Evolutionary conservation across 2,113 vertebrate species (phyloP).

Genomic region (Centropus bengalensis): DNA sequence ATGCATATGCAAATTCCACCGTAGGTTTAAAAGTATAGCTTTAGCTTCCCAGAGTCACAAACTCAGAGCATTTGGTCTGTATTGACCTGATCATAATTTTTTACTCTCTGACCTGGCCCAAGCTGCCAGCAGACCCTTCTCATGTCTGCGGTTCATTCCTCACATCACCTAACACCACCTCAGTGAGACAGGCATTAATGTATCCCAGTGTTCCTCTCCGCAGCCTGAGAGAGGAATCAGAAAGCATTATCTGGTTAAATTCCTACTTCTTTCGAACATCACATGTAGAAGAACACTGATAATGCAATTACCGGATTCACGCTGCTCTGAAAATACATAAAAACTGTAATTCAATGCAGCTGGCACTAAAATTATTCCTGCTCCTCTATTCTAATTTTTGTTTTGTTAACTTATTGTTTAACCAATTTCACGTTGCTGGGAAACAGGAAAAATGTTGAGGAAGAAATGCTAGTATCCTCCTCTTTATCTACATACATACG

Average conservation of each 20-base stretch:
- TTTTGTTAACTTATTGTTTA: slow-evolving; percentile 46
- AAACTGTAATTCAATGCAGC: slow-evolving; percentile 18
- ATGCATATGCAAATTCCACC: not conserved
- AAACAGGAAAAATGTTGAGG: slow-evolving; percentile 46
- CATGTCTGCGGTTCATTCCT: not conserved
- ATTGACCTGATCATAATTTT: not conserved
- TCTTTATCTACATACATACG: not conserved
- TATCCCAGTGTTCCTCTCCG: not conserved
- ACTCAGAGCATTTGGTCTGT: not conserved
- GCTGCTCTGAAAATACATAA: slow-evolving; percentile 5
- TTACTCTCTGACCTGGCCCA: not conserved
- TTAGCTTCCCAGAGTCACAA: not conserved
- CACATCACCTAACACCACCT: accelerated
- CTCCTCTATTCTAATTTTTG: not conserved
- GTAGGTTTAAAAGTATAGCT: not conserved
- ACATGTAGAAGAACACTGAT: not conserved
- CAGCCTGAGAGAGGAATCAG: not conserved
- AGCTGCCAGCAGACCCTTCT: not conserved
- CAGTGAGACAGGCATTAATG: accelerated
- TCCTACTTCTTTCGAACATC: not conserved
- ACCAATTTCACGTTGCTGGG: slow-evolving; percentile 34
- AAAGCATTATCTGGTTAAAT: not conserved
- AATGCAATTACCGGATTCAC: slow-evolving; percentile 35
- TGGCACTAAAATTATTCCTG: slow-evolving; percentile 28
- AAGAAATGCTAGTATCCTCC: slow-evolving; percentile 14